Conservation (phyloP, 2,888 invertebrate species). For the Empis livida region DNA sequence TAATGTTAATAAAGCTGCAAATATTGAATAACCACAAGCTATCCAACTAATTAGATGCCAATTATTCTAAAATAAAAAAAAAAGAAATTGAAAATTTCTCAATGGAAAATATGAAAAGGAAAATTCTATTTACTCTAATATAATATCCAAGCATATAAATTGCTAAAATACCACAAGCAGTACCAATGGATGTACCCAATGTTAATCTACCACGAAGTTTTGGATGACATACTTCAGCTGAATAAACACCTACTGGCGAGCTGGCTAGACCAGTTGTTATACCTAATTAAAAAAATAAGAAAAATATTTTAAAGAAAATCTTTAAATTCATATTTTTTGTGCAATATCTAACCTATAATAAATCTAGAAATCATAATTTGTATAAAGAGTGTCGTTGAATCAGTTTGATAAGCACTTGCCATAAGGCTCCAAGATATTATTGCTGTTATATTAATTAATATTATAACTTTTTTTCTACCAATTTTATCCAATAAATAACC, state of each 20-base stretch:
- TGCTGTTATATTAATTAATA: slow-evolving; percentile 25
- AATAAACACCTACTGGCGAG: slow-evolving; percentile 32
- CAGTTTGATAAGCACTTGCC: slow-evolving; percentile 22
- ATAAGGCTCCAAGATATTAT: slow-evolving; percentile 29
- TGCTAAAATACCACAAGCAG: slow-evolving; percentile 49
- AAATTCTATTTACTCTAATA: slow-evolving; percentile 27
- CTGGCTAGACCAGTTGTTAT: slow-evolving; percentile 29
- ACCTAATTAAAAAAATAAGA: slow-evolving; percentile 15
- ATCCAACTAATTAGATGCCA: slow-evolving; percentile 30
- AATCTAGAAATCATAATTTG: slow-evolving; percentile 31
- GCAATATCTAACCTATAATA: slow-evolving; percentile 27
- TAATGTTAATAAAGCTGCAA: slow-evolving; percentile 35
- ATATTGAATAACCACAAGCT: slow-evolving; percentile 26
- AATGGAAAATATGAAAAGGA: too few species aligned
- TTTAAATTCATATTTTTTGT: too few species aligned
- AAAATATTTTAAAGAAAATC: neutral
- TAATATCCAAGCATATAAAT: slow-evolving; percentile 48
- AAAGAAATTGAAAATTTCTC: neutral
- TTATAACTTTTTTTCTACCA: slow-evolving; percentile 29
- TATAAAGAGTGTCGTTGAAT: slow-evolving; percentile 18
- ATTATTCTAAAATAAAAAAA: slow-evolving; percentile 18
- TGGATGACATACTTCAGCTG: slow-evolving; percentile 38
- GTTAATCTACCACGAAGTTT: slow-evolving; percentile 50
- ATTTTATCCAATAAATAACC: slow-evolving; percentile 28
- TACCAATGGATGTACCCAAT: slow-evolving; percentile 47